These are phyloP conservation scores for Mesoclemmys tuberculata DNA, from an alignment of 2,113 vertebrate genomes.

Conservation along the genomic window DNA sequence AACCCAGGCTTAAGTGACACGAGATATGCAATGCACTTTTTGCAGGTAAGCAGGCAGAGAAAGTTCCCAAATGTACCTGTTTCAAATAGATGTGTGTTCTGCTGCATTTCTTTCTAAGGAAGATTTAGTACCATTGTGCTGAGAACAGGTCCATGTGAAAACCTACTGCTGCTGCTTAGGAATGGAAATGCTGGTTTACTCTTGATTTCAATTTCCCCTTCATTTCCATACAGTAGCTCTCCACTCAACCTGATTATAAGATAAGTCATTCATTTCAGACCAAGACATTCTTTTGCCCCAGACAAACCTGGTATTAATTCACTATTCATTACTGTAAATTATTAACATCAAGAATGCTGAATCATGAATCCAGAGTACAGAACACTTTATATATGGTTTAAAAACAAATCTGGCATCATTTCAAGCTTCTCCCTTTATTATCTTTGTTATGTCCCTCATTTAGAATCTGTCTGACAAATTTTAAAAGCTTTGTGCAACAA, in stretches of 20 bases:
- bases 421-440: neutral
- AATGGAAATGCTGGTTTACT: neutral
- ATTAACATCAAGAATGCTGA: neutral
- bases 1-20: neutral
- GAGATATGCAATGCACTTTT: neutral
- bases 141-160: neutral
- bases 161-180: neutral
- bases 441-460: neutral
- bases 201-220: neutral
- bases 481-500: neutral
- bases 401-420: neutral
- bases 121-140: accelerated
- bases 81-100: neutral
- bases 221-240: neutral
- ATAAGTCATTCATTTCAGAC: neutral
- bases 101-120: neutral
- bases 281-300: neutral
- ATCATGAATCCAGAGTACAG: neutral
- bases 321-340: neutral
- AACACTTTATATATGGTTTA: neutral
- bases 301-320: neutral
- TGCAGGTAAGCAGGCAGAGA: accelerated
- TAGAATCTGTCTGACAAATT: neutral
- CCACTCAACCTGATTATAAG: neutral
- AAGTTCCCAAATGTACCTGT: accelerated